These are phyloP conservation scores for Meda fulgida DNA, from an alignment of 2,797 vertebrate species.

Conservation along the genomic window DNA sequence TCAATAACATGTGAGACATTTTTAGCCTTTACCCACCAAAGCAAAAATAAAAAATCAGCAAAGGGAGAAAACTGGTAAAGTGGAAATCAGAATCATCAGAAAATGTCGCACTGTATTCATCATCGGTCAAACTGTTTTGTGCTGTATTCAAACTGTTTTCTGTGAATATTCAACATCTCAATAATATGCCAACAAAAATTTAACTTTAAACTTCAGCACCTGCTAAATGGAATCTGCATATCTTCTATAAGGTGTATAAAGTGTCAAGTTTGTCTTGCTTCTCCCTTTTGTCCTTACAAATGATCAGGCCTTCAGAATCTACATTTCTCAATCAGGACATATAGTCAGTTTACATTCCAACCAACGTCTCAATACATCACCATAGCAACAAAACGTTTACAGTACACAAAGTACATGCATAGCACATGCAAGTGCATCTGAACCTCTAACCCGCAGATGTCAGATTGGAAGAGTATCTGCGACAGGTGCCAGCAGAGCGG, in stretches of 20 bases:
- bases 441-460: slow-evolving; percentile 65
- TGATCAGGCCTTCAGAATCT: background rate
- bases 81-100: background rate
- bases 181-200: background rate
- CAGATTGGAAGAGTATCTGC: slow-evolving; percentile 67
- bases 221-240: background rate
- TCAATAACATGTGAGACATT: background rate
- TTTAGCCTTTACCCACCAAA: background rate
- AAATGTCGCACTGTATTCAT: background rate
- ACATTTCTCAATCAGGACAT: slow-evolving; percentile 3
- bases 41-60: background rate
- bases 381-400: slow-evolving; percentile 38
- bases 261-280: background rate
- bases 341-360: slow-evolving; percentile 16
- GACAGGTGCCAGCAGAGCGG: slow-evolving; percentile 72
- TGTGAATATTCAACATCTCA: background rate
- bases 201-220: background rate
- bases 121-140: background rate
- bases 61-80: background rate
- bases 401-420: slow-evolving; percentile 33
- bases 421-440: slow-evolving; percentile 40
- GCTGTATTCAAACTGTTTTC: background rate
- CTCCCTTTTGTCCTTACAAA: background rate
- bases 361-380: background rate
- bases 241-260: background rate